These are phyloP conservation scores for Propithecus deckenii DNA, from an alignment of 2,797 vertebrate genomes.

Conservation along the genomic window DNA sequence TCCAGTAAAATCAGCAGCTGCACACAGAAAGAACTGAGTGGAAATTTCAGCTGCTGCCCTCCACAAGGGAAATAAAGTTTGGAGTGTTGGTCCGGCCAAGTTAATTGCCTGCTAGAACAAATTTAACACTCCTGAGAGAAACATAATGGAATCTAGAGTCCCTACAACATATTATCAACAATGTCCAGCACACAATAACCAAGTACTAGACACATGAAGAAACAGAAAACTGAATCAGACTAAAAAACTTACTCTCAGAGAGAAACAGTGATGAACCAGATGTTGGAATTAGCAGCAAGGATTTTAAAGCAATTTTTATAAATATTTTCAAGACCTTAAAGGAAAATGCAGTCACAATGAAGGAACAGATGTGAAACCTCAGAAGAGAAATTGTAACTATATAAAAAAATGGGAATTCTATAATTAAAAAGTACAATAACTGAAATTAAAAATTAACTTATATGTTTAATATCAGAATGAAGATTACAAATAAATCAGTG, in stretches of 20 bases:
- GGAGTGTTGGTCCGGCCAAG: not conserved
- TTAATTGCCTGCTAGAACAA: not conserved
- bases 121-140: not conserved
- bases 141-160: not conserved
- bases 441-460: constrained; percentile 11
- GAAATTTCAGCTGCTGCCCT: not conserved
- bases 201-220: not conserved
- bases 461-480: not conserved
- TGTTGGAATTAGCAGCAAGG: not conserved
- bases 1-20: not conserved
- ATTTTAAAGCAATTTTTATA: not conserved
- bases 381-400: not conserved
- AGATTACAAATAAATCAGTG: not conserved
- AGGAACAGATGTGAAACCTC: not conserved
- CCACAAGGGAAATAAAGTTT: not conserved
- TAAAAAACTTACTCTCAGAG: not conserved
- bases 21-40: not conserved
- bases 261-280: not conserved
- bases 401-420: constrained; percentile 23
- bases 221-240: not conserved
- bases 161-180: not conserved
- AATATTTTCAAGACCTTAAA: not conserved
- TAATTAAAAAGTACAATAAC: not conserved
- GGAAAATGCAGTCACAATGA: not conserved
- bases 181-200: not conserved